Evolutionary conservation across 1,140 invertebrate genomes (phyloP), one percentile per base, ranked within the genome.

Genomic region (Hyles vespertilio): DNA sequence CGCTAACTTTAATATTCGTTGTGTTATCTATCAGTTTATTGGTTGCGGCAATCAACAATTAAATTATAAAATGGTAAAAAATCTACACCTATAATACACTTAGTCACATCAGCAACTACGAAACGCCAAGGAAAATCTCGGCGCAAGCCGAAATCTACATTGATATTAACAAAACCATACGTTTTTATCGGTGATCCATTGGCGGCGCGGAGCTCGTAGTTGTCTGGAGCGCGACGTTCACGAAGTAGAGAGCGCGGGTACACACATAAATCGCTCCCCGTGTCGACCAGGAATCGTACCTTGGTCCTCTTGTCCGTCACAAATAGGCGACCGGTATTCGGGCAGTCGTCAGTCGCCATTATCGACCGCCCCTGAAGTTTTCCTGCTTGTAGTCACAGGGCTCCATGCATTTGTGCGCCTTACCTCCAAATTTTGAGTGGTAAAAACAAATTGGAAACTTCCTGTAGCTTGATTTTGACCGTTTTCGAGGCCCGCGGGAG

Each of bases 261-360:
- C 4, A 65, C 62, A 12, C 58, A 69, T n/a, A 68, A 44, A 36
- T 68, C 61, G 51, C 58, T 61, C 9, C 56, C 57, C 9, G 61
- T 36, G 33, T 64, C 58, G 47, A 68, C 61, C 46, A 70, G 22
- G 47, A 70, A 65, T 45, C 63, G 56, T 7, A 51, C 58, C 5
- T 63, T 67, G 9, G 67, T 56, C 8, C 8, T 58, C 10, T 59
- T 61, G 40, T 73, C 68, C 3, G 57, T 73, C 9, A 70, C 54
- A 32, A 70, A 70, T 5, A 70, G 63, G 65, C 71, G 68, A 71
- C 65, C 69, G 45, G 63, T 10, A 22, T 34, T 7, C 10, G 50
- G 59, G 68, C 65, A 73, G 53, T 65, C 65, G 49, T 62, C n/a
- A 2, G 65, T 64, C 70, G 65, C 61, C 67, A 63, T 70, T 65